phyloP scores from a whole-genome alignment of 2,888 invertebrate species.

The Maniola hyperantus region DNA sequence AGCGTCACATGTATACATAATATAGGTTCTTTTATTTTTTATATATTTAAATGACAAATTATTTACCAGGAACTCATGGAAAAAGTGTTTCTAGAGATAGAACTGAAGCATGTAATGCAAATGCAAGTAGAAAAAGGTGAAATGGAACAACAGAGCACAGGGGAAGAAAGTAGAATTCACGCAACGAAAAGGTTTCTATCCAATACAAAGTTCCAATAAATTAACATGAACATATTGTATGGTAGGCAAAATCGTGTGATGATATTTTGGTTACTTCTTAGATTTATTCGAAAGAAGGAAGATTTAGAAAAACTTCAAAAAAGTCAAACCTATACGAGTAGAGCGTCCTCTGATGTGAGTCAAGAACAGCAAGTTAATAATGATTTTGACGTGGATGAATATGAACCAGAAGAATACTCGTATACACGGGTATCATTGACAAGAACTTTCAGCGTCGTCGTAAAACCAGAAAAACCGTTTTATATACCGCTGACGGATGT shows the following conservation, averaged over 20 bases:
- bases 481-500: constrained; percentile 69
- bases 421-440: constrained; percentile 50
- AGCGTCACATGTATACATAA: not conserved
- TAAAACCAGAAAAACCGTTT: constrained; percentile 53
- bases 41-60: not conserved
- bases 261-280: constrained; percentile 36
- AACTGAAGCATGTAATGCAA: constrained; percentile 47
- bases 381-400: constrained; percentile 62
- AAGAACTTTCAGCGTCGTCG: constrained; percentile 42
- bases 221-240: not conserved
- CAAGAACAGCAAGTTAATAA: constrained; percentile 51
- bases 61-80: constrained; percentile 51
- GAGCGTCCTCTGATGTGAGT: constrained; percentile 34
- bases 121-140: constrained; percentile 44
- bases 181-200: constrained; percentile 55
- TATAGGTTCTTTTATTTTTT: not conserved
- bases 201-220: not conserved
- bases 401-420: constrained; percentile 53
- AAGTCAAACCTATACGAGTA: constrained; percentile 40
- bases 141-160: constrained; percentile 46
- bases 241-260: not conserved
- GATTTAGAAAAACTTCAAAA: constrained; percentile 58
- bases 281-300: constrained; percentile 63
- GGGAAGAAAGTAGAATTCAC: constrained; percentile 41
- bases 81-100: constrained; percentile 54